phyloP scores from a whole-genome alignment of 2,888 invertebrate species.

The Thysanoteuthis rhombus region DNA sequence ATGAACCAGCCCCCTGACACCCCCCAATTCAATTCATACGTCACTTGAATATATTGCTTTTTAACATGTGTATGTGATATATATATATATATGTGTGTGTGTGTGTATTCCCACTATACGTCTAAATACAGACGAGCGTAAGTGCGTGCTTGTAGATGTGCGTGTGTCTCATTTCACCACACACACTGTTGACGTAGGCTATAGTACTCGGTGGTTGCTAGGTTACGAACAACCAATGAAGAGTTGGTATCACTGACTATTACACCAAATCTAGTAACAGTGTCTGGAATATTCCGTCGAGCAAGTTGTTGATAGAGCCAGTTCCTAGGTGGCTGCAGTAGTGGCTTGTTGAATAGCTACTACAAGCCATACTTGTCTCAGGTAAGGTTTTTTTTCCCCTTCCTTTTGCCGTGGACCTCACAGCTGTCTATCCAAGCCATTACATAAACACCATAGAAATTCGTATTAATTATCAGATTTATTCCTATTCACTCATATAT shows the following conservation, averaged over 20 bases:
- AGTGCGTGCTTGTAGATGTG: not conserved
- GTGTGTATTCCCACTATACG: not conserved
- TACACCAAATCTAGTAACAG: not conserved
- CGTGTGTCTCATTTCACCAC: not conserved
- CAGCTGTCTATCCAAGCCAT: not conserved
- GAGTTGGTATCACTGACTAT: not conserved
- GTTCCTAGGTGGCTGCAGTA: not conserved
- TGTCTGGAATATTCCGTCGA: not conserved
- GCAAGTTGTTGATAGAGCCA: not conserved
- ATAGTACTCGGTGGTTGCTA: constrained; percentile 17
- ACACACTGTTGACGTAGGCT: constrained; percentile 27
- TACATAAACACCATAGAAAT: not conserved
- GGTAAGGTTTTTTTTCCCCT: not conserved
- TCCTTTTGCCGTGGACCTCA: not conserved
- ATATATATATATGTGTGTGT: not conserved
- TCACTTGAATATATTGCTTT: not conserved
- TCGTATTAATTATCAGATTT: too few relatives aligned
- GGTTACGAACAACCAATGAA: constrained; percentile 22
- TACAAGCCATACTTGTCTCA: not conserved
- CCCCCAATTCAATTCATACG: too few relatives aligned
- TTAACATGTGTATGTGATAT: not conserved
- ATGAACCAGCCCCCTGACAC: too few relatives aligned
- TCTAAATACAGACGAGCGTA: not conserved
- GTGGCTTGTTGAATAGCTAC: not conserved
- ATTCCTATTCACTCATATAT: too few relatives aligned